Evolutionary conservation across 2,113 vertebrate species (phyloP).

Genomic region (Halcyon senegalensis): DNA sequence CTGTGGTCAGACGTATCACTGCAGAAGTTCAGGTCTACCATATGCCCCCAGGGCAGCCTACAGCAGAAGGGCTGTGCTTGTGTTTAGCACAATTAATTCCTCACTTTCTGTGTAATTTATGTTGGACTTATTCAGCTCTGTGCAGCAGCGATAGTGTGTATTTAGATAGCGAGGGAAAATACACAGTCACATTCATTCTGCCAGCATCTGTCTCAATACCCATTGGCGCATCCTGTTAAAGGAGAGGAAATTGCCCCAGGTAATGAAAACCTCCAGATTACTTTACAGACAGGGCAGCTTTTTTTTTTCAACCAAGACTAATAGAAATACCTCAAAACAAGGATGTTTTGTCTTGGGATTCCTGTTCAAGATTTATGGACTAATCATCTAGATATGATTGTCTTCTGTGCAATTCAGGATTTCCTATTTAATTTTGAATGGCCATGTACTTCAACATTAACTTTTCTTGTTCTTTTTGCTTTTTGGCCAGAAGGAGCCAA

Average conservation of each 20-base stretch:
- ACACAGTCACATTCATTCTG: background rate
- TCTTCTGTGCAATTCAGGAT: background rate
- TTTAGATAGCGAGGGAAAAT: background rate
- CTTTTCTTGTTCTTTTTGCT: background rate
- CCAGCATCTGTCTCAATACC: background rate
- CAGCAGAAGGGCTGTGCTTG: background rate
- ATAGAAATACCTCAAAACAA: background rate
- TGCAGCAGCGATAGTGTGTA: background rate
- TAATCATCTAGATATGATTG: background rate
- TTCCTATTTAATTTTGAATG: slow-evolving; percentile 15
- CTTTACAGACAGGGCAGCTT: background rate
- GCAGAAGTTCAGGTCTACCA: background rate
- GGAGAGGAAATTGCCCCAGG: background rate
- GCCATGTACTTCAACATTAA: background rate
- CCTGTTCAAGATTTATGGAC: background rate
- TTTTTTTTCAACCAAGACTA: background rate
- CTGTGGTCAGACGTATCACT: background rate
- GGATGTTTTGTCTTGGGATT: background rate
- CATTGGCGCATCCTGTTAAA: background rate
- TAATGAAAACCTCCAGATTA: background rate
- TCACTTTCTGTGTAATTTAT: background rate
- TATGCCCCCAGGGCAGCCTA: background rate
- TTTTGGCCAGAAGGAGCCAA: background rate
- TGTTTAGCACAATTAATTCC: background rate
- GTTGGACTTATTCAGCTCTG: background rate